Conservation (phyloP, 2,888 invertebrate genomes). For the Volucella zonaria region DNA sequence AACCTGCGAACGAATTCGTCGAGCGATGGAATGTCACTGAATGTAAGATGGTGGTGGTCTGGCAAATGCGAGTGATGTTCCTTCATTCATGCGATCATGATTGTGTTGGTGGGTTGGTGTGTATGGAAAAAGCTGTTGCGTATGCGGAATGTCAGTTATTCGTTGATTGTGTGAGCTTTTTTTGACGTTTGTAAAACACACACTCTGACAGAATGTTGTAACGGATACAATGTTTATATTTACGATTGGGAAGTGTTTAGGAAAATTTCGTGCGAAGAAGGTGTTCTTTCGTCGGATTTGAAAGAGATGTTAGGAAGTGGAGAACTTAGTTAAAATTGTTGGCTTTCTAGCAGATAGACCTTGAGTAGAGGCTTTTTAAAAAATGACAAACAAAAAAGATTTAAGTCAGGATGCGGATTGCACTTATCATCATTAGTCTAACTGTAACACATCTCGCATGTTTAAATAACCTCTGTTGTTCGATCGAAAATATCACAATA, state of each 20-base stretch:
- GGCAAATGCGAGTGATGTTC: too few relatives aligned
- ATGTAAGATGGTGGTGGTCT: conserved; percentile 35
- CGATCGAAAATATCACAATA: too few relatives aligned
- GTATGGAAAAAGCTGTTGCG: conserved; percentile 36
- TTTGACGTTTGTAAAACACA: conserved; percentile 44
- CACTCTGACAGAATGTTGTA: neutral
- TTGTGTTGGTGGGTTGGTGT: neutral
- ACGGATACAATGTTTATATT: conserved; percentile 66
- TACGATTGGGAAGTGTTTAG: conserved; percentile 58
- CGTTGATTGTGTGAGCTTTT: conserved; percentile 31
- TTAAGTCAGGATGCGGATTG: too few relatives aligned
- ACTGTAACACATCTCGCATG: too few relatives aligned
- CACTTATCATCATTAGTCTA: too few relatives aligned
- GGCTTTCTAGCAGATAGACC: too few relatives aligned
- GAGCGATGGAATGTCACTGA: conserved; percentile 71
- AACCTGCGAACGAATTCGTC: conserved; percentile 27
- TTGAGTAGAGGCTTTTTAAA: too few relatives aligned
- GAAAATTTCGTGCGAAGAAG: neutral
- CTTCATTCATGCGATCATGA: neutral
- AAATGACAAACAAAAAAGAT: too few relatives aligned
- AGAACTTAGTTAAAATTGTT: too few relatives aligned
- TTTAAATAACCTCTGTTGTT: too few relatives aligned
- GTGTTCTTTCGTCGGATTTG: neutral
- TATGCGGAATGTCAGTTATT: conserved; percentile 42
- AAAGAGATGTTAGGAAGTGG: neutral